Percentiles rank a stretch among this genome's conserved stretches.
Conservation (phyloP, 1,140 invertebrate genomes). For the Apis cerana region DNA sequence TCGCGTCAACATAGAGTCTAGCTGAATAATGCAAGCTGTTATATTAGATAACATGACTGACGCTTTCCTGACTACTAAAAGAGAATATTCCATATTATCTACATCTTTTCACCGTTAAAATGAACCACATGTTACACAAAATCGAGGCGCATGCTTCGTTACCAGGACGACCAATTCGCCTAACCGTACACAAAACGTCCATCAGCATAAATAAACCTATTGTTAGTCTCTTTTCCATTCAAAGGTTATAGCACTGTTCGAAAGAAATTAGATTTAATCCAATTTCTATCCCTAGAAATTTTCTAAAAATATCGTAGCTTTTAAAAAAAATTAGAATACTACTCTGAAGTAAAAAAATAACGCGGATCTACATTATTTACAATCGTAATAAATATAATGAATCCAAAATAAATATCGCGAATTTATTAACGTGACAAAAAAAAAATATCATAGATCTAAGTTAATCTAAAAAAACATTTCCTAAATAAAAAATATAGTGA, state of each 20-base stretch:
- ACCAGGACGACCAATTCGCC: slow-evolving; percentile 35
- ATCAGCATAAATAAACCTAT: not conserved
- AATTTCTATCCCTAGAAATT: too few species aligned
- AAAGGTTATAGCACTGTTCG: not conserved
- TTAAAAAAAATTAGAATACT: too few species aligned
- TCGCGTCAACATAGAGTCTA: not conserved
- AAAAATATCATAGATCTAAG: not conserved
- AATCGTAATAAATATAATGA: not conserved
- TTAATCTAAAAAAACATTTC: too few species aligned
- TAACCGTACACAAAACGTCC: slow-evolving; percentile 33
- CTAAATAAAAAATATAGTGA: too few species aligned
- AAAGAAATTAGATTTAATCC: too few species aligned
- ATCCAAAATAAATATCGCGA: not conserved
- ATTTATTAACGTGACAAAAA: not conserved
- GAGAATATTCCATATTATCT: too few species aligned
- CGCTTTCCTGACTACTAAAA: not conserved
- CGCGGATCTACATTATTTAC: too few species aligned
- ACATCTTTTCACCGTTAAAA: not conserved
- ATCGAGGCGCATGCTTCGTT: slow-evolving; percentile 43
- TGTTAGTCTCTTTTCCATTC: not conserved
- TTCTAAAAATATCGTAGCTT: too few species aligned
- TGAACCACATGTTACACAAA: not conserved
- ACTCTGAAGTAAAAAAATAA: too few species aligned
- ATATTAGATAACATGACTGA: not conserved
- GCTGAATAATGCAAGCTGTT: not conserved